These are phyloP conservation scores for Fundulus diaphanus DNA, from an alignment of 2,797 vertebrate species.

Conservation along the genomic window DNA sequence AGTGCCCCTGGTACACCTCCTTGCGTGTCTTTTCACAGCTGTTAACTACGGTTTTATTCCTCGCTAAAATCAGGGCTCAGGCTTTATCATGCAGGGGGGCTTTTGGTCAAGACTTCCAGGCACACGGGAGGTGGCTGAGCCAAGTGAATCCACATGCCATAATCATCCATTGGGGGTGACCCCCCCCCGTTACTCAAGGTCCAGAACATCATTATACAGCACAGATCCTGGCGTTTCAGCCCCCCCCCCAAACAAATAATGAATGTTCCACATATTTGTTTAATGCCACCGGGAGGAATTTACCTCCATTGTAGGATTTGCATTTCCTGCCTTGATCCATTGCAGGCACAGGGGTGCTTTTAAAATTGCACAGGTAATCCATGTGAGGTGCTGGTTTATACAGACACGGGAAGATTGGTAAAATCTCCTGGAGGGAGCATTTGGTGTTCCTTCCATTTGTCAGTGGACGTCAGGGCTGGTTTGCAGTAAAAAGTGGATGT, in stretches of 20 bases:
- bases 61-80: constrained; percentile 42
- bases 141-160: constrained; percentile 54
- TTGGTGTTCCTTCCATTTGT: constrained; percentile 21
- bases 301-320: constrained; percentile 41
- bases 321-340: constrained; percentile 39
- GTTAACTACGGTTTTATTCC: constrained; percentile 58
- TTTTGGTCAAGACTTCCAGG: constrained; percentile 47
- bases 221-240: constrained; percentile 60
- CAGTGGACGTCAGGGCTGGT: constrained; percentile 22
- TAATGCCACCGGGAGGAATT: constrained; percentile 55
- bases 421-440: constrained; percentile 10
- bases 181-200: constrained; percentile 28
- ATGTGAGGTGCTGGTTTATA: constrained; percentile 27
- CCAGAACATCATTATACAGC: constrained; percentile 17
- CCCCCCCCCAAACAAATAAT: constrained; percentile 66
- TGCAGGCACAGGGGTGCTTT: constrained; percentile 47
- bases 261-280: constrained; percentile 66
- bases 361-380: constrained; percentile 47
- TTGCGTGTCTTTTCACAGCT: constrained; percentile 32
- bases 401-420: constrained; percentile 13
- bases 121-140: constrained; percentile 35
- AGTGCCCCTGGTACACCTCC: constrained; percentile 11
- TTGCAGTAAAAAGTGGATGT: constrained; percentile 34
- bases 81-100: constrained; percentile 42
- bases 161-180: constrained; percentile 44